phyloP scores from a whole-genome alignment of 2,113 vertebrate species.

The Dascyllus trimaculatus region DNA sequence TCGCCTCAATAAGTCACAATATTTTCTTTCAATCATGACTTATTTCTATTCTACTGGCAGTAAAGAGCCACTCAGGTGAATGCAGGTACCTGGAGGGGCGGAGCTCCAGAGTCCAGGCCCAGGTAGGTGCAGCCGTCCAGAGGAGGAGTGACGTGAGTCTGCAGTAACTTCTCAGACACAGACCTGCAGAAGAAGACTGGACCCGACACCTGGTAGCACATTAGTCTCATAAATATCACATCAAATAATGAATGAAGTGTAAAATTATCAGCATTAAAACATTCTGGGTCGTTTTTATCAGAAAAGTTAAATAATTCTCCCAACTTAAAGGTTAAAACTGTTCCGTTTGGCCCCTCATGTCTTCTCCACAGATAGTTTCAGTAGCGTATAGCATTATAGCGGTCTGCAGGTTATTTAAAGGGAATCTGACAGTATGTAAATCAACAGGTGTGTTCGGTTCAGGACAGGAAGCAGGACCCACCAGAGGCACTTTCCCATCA shows the following conservation, averaged over 20 bases:
- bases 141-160: slow-evolving; percentile 91
- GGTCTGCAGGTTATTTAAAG: too few relatives aligned
- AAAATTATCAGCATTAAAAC: too few relatives aligned
- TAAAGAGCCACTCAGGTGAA: not conserved
- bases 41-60: not conserved
- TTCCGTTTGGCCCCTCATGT: too few relatives aligned
- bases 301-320: too few relatives aligned
- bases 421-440: too few relatives aligned
- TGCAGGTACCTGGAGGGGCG: slow-evolving; percentile 88
- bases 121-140: slow-evolving; percentile 96
- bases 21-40: too few relatives aligned
- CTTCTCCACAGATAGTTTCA: too few relatives aligned
- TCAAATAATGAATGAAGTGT: too few relatives aligned
- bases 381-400: not conserved
- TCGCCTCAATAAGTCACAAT: too few relatives aligned
- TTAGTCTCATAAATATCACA: too few relatives aligned
- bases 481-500: slow-evolving; percentile 91
- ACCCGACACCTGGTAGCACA: slow-evolving; percentile 89
- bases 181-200: slow-evolving; percentile 92
- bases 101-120: slow-evolving; percentile 95
- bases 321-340: too few relatives aligned
- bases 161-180: slow-evolving; percentile 91
- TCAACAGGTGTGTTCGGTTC: not conserved
- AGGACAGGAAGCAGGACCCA: slow-evolving; percentile 53
- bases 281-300: too few relatives aligned